A percentile compares a stretch with the other conserved stretches of the same genome.
Evolutionary conservation across 2,113 vertebrate genomes (phyloP).

Genomic region (Oostethus manadensis): DNA sequence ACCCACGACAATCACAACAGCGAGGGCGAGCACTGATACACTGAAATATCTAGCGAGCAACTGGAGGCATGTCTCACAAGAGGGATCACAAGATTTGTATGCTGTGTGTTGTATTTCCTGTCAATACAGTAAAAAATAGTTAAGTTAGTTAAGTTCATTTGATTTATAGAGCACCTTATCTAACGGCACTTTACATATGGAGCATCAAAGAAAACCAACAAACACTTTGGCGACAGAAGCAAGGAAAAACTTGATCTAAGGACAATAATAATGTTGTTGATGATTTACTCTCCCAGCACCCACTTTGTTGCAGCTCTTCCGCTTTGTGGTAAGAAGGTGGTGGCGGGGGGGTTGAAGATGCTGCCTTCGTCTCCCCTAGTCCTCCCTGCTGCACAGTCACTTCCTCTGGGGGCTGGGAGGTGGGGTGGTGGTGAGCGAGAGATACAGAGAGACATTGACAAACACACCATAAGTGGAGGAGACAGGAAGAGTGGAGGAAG

Average conservation of each 20-base stretch:
- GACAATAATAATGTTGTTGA: no score
- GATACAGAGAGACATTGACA: conserved; percentile 13
- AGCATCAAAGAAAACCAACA: no score
- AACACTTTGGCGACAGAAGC: no score
- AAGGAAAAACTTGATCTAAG: no score
- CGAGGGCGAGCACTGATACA: background rate
- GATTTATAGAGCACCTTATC: no score
- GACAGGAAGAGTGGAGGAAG: conserved; percentile 32
- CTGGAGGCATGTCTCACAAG: background rate
- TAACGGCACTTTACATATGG: no score
- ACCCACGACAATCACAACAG: background rate
- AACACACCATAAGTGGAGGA: conserved; percentile 5
- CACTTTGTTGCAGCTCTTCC: conserved; percentile 35
- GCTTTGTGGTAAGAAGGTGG: conserved; percentile 40
- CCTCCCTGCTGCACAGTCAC: conserved; percentile 45
- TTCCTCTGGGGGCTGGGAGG: conserved; percentile 38
- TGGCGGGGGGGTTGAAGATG: conserved; percentile 11
- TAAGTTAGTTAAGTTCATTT: no score
- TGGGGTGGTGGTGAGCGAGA: conserved; percentile 4
- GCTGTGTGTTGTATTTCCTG: background rate
- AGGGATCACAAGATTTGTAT: background rate
- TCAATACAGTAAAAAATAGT: no score
- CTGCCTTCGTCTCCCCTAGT: conserved; percentile 25
- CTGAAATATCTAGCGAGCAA: background rate
- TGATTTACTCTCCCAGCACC: background rate